Conservation (phyloP, 2,888 invertebrate genomes). For the Nowickia ferox region DNA sequence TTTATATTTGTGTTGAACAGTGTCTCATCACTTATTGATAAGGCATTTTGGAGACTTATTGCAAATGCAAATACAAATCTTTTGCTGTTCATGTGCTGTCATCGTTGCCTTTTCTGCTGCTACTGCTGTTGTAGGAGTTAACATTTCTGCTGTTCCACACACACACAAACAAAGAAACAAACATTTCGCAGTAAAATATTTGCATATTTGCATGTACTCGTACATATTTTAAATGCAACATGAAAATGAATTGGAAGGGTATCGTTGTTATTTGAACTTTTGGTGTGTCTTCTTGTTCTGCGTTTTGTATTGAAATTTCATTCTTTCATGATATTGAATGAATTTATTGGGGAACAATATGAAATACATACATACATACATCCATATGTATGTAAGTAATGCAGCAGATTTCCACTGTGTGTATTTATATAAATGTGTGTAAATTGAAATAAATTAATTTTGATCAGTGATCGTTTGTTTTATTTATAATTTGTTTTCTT, state of each 20-base stretch:
- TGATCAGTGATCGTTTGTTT: conserved; percentile 69
- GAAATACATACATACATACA: neutral
- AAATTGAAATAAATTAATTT: conserved; percentile 75
- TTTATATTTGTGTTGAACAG: neutral
- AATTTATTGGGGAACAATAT: conserved; percentile 49
- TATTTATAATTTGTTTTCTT: neutral
- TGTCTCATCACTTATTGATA: conserved; percentile 49
- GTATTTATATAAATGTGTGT: conserved; percentile 54
- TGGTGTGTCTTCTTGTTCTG: conserved; percentile 7
- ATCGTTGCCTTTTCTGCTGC: neutral
- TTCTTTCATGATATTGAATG: conserved; percentile 3
- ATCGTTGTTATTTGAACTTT: conserved; percentile 63
- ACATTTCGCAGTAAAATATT: neutral
- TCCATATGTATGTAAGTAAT: conserved; percentile 6
- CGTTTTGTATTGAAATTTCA: conserved; percentile 46
- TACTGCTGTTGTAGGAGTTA: conserved; percentile 57
- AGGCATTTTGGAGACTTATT: conserved; percentile 47
- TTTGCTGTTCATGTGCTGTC: conserved; percentile 20
- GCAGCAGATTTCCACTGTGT: conserved; percentile 26
- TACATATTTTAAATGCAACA: conserved; percentile 44
- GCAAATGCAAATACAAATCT: conserved; percentile 26
- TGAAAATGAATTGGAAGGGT: conserved; percentile 67
- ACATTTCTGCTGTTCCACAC: conserved; percentile 22
- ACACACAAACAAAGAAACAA: neutral
- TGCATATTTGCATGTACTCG: too few relatives aligned